Conservation (phyloP, 2,113 vertebrate species). For the Suncus etruscus region DNA sequence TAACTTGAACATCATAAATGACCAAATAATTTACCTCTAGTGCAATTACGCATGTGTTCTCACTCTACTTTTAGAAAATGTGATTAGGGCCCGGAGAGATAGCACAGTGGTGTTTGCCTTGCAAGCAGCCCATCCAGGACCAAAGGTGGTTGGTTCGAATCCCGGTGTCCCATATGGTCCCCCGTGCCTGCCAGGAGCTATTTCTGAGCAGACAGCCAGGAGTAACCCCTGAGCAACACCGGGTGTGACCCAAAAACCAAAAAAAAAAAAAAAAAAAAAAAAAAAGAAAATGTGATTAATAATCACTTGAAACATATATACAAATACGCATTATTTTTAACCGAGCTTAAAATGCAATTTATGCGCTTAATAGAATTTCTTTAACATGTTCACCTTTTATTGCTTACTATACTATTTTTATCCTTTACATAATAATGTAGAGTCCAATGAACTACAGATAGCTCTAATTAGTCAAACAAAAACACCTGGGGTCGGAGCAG, state of each 20-base stretch:
- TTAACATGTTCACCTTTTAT: slow-evolving; percentile 24
- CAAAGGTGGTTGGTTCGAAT: no score
- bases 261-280: no score
- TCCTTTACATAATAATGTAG: not conserved
- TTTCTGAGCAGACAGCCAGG: no score
- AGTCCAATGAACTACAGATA: slow-evolving; percentile 29
- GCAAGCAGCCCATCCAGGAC: no score
- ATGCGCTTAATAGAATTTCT: slow-evolving; percentile 31
- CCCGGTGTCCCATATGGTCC: no score
- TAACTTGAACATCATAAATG: slow-evolving; percentile 29
- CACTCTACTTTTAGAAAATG: slow-evolving; percentile 17
- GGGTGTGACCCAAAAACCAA: no score
- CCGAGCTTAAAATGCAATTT: not conserved
- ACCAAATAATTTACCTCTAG: not conserved
- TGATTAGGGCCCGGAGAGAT: no score
- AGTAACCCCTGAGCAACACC: no score
- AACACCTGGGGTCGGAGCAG: not conserved
- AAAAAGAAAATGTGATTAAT: slow-evolving; percentile 25
- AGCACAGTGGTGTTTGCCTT: no score
- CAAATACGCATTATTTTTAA: slow-evolving; percentile 36
- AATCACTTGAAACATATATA: slow-evolving; percentile 26
- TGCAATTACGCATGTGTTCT: slow-evolving; percentile 23
- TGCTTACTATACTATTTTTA: slow-evolving; percentile 44
- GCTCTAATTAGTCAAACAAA: not conserved
- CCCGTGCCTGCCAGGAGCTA: no score